Conservation (phyloP, 2,797 vertebrate species). For the Macrochelys suwanniensis region DNA sequence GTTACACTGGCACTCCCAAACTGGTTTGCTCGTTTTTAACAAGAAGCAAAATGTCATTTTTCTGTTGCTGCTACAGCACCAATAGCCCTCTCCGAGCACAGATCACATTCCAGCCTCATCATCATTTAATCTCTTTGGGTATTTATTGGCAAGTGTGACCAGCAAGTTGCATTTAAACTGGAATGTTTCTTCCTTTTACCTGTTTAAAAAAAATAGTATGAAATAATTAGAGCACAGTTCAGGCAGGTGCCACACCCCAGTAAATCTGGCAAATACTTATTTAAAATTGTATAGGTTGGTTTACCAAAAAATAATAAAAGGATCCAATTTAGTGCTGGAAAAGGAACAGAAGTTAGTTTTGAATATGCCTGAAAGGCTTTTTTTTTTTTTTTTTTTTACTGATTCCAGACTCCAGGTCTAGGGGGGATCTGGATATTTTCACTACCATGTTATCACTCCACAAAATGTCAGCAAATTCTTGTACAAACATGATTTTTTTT, state of each 20-base stretch:
- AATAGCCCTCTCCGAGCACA: background rate
- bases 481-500: slow-evolving; percentile 65
- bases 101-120: accelerated
- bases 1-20: background rate
- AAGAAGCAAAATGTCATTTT: background rate
- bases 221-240: accelerated
- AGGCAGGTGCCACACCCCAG: background rate
- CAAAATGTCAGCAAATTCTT: slow-evolving; percentile 82
- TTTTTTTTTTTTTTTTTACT: slow-evolving; percentile 51
- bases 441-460: slow-evolving; percentile 78
- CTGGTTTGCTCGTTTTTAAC: background rate
- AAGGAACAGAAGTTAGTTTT: slow-evolving; percentile 52
- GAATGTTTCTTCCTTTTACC: background rate
- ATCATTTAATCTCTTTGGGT: accelerated
- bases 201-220: accelerated
- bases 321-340: slow-evolving; percentile 50
- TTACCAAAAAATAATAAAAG: slow-evolving; percentile 25
- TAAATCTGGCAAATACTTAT: background rate
- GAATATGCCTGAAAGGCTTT: slow-evolving; percentile 59
- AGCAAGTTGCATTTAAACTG: accelerated
- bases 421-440: slow-evolving; percentile 80
- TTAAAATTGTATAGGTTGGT: accelerated
- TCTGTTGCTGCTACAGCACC: background rate
- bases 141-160: background rate
- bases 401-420: slow-evolving; percentile 65